phyloP scores from a whole-genome alignment of 2,797 vertebrate species.

The Phataginus tetradactyla region DNA sequence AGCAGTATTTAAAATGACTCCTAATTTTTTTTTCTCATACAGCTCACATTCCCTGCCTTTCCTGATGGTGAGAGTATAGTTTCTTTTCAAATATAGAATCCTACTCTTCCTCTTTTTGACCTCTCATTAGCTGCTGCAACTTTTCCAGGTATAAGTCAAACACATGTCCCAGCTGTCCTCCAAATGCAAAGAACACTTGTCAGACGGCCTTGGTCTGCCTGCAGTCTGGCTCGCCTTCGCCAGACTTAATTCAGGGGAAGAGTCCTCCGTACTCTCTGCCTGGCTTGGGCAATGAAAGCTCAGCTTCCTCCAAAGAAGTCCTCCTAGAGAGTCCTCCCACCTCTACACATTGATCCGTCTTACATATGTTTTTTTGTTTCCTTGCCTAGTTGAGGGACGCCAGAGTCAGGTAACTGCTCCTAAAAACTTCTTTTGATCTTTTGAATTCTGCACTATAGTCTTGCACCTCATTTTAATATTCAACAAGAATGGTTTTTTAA shows the following conservation, averaged over 20 bases:
- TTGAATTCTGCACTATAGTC: background rate
- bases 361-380: background rate
- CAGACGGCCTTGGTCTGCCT: background rate
- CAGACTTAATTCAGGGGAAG: background rate
- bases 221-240: background rate
- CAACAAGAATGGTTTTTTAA: background rate
- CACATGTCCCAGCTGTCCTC: background rate
- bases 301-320: background rate
- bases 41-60: background rate
- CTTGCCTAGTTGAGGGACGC: background rate
- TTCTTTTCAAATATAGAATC: background rate
- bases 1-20: background rate
- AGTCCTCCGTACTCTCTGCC: background rate
- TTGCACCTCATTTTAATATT: background rate
- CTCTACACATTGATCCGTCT: background rate
- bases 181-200: background rate
- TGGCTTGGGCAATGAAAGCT: background rate
- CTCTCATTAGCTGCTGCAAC: background rate
- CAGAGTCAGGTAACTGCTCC: background rate
- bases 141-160: background rate
- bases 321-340: background rate
- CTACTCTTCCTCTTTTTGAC: background rate
- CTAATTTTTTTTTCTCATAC: too few species aligned
- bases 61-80: background rate
- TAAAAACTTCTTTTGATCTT: background rate